Conservation (phyloP, 2,888 invertebrate species). For the Lagria hirta region DNA sequence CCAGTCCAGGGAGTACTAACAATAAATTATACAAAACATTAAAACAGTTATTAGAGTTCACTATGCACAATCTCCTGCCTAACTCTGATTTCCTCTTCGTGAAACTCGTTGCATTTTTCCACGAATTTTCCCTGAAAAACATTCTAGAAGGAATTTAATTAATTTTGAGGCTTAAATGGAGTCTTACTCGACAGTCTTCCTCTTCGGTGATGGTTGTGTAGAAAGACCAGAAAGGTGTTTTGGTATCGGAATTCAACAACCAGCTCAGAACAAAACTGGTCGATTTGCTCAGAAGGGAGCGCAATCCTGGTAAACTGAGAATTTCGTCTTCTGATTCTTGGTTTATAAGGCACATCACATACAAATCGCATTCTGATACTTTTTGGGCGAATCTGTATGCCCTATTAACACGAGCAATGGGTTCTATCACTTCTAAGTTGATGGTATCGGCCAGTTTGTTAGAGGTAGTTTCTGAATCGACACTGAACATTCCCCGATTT, state of each 20-base stretch:
- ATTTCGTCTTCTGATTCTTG: constrained; percentile 60
- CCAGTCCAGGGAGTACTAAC: too few species aligned
- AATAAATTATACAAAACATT: neutral
- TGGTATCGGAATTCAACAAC: constrained; percentile 72
- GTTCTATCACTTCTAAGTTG: constrained; percentile 81
- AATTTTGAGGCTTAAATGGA: neutral
- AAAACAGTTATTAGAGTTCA: constrained; percentile 76
- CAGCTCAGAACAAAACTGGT: constrained; percentile 77
- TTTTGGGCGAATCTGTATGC: constrained; percentile 74
- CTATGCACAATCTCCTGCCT: constrained; percentile 82
- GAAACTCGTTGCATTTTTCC: constrained; percentile 75
- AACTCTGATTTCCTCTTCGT: constrained; percentile 78
- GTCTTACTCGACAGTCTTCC: constrained; percentile 69
- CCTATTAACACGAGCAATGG: constrained; percentile 77
- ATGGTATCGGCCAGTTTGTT: constrained; percentile 77
- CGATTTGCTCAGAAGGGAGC: constrained; percentile 70
- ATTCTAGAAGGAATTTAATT: neutral
- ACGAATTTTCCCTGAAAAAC: constrained; percentile 65
- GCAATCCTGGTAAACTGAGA: constrained; percentile 66
- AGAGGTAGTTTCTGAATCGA: constrained; percentile 72
- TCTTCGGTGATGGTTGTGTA: constrained; percentile 74
- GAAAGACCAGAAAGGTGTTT: constrained; percentile 76
- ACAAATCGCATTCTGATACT: constrained; percentile 72
- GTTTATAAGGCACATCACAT: constrained; percentile 78
- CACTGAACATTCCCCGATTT: constrained; percentile 60